Base-by-base conservation (phyloP, 1,140 invertebrate genomes). In the Episyrphus balteatus region DNA sequence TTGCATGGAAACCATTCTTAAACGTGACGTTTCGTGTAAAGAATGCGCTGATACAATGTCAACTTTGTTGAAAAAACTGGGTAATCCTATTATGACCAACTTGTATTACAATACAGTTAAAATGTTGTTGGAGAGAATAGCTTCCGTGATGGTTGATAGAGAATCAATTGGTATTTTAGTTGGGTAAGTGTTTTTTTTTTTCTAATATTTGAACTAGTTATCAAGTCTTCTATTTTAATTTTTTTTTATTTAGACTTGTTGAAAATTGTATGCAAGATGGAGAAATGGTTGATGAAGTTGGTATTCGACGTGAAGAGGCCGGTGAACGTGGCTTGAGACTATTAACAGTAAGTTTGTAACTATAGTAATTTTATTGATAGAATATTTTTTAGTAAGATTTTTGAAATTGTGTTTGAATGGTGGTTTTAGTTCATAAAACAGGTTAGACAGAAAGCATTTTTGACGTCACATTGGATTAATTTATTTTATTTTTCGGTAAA, bases 101-200 rank as follows among this genome's bases (percentile, higher is more conserved):
- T 67, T 92, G 26, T 92, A 95, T 63, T 97, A 96, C 68, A 93
- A 92, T 59, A 93, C 89, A 1, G 86, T 97, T 15, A 95, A 97
- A 73, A 89, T 92, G 79, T 67, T 98, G 12, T 72, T 98, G 26
- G 92, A 98, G 70, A 73, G 93, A 53, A 86, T 94, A 12, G 93
- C 91, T 34, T 93, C 91, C 0, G 89, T 98, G 3, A 91, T 97
- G 84, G 86, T 98, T 14, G 94, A 98, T 64, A 82, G 84, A 54
- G 80, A 86, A 50, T 88, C 91, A 0, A 76, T 92, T 47, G 77
- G 82, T 44, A 72, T 82, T 47, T 70, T 84, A n/a, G 77, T 86
- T 33, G 72, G 76, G 36, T 84, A 81, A 57, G 78, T 39, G 12
- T 34, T 41, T 12, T 15, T 2, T 44, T 44, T 32, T 43, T 43